Conservation (phyloP, 2,113 vertebrate genomes). For the Polyodon spathula region DNA sequence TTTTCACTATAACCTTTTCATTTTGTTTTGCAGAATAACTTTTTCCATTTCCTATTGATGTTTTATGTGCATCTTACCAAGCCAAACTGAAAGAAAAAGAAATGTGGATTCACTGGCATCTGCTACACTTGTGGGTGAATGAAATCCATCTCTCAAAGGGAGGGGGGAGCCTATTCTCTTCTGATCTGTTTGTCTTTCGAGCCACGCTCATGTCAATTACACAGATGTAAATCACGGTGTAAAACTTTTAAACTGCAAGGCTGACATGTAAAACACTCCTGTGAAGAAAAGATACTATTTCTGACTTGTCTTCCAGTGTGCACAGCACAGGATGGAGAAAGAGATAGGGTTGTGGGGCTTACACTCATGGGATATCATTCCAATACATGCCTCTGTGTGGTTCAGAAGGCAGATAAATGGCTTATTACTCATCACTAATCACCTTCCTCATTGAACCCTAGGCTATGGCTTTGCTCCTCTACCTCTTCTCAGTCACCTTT, state of each 20-base stretch:
- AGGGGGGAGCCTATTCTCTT: background rate
- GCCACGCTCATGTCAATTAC: background rate
- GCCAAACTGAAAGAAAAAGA: background rate
- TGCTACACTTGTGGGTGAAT: background rate
- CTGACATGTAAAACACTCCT: too few species aligned
- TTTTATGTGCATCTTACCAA: background rate
- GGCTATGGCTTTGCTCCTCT: too few species aligned
- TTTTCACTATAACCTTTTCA: background rate
- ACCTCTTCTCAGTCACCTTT: too few species aligned
- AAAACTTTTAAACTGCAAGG: background rate
- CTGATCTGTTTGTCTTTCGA: background rate
- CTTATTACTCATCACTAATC: too few species aligned
- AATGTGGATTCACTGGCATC: background rate
- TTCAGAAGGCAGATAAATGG: too few species aligned
- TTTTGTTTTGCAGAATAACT: background rate
- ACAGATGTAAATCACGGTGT: background rate
- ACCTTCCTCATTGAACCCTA: too few species aligned
- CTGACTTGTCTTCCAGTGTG: background rate
- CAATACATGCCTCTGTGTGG: too few species aligned
- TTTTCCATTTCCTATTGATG: too few species aligned
- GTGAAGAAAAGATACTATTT: too few species aligned
- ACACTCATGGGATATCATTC: too few species aligned
- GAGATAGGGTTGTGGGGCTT: background rate
- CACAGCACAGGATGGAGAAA: background rate
- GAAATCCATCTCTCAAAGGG: background rate